Base-by-base conservation (phyloP, 2,113 vertebrate genomes). In the Pangasianodon gigas region DNA sequence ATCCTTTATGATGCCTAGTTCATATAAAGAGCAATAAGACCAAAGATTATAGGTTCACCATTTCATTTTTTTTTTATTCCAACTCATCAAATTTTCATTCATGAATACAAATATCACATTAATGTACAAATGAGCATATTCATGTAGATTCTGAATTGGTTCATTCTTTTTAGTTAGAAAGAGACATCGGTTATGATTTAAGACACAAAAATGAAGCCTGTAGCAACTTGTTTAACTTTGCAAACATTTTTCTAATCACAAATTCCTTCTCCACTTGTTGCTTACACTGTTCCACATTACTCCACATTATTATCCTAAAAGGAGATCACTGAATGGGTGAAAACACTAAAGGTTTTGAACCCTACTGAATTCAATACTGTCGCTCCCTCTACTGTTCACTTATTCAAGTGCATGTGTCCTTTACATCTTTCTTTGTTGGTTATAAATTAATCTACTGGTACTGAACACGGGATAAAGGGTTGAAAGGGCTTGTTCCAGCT, bases 321-420 rank as follows among this genome's bases (percentile, higher is more conserved):
- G 19, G 5, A 44, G 71, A 10, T 74, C 18, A 19, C 6, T 46
- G 69, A 41, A 71, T 4, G 32, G 37, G 18, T 44, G 32, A 37
- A 71, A 37, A 32, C 14, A 7, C n/a, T 18, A 21, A 48, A 26
- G 10, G 26, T 8, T 48, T 65, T 37, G 6, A 75, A 71, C 32
- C n/a, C 21, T n/a, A 44, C 37, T n/a, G 48, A 51, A 56, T 56
- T 56, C 62, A 54, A 6, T 26, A 37, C 80, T 18, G 2, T 10
- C 1, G 21, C 79, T 52, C 79, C 87, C 48, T 54, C 87, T 88
- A 11, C 46, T 71, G 87, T n/a, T 83, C 48, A 88, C 19, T 83
- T 26, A 18, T 16, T 26, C 24, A 44, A 52, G 77, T 88, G 74
- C 86, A 44, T 74, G 46, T 41, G 26, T 56, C 19, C 10, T 67